A percentile compares a stretch with the other conserved stretches of the same genome.
These are phyloP conservation scores for Eristalis arbustorum DNA, from an alignment of 2,888 invertebrate species.

Conservation along the genomic window DNA sequence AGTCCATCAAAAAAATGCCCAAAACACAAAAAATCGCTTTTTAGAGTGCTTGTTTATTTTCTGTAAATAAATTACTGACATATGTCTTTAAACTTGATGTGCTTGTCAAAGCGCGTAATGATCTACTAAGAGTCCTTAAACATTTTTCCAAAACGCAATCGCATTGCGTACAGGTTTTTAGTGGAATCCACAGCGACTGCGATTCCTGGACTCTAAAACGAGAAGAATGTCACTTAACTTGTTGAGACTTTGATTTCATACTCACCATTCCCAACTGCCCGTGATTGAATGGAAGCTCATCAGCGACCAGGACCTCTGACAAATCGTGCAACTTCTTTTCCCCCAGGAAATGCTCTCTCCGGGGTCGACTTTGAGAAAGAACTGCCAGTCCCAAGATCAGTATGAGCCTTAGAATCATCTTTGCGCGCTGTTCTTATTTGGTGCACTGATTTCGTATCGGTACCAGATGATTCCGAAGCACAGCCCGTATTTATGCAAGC, in stretches of 20 bases:
- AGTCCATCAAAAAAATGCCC: no score
- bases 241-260: no score
- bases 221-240: no score
- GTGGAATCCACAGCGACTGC: no score
- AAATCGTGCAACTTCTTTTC: not conserved
- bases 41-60: not conserved
- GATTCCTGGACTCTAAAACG: no score
- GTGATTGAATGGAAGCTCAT: not conserved
- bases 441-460: not conserved
- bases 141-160: no score
- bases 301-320: not conserved
- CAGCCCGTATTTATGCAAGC: not conserved
- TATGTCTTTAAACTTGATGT: no score
- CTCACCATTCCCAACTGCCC: no score
- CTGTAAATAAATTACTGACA: not conserved
- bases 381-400: not conserved
- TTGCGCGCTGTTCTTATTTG: not conserved
- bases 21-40: no score
- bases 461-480: not conserved
- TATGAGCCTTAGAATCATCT: not conserved
- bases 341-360: not conserved
- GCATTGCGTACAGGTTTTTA: no score
- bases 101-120: no score
- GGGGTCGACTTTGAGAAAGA: not conserved
- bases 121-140: no score